phyloP scores from a whole-genome alignment of 2,797 vertebrate species.

The Epinephelus malabaricus region DNA sequence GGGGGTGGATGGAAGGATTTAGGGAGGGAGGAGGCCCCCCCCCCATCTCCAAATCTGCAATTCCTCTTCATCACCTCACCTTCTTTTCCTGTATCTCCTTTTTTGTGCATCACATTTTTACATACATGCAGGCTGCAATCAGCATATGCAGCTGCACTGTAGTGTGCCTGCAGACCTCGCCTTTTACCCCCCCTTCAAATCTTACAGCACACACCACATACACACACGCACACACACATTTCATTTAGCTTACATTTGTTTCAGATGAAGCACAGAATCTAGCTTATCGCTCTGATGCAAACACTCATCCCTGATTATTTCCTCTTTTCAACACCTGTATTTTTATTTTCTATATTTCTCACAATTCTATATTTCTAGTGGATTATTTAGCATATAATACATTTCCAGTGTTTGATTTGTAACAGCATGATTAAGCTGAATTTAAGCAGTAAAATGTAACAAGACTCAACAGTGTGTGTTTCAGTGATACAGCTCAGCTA shows the following conservation, averaged over 20 bases:
- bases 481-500: background rate
- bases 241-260: slow-evolving; percentile 33
- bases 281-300: background rate
- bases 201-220: slow-evolving; percentile 6
- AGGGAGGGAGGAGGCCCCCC: background rate
- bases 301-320: background rate
- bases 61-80: slow-evolving; percentile 58
- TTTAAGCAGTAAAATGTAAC: slow-evolving; percentile 1
- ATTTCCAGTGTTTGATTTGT: background rate
- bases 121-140: slow-evolving; percentile 44
- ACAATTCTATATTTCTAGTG: slow-evolving; percentile 8
- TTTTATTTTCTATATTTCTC: background rate
- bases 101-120: slow-evolving; percentile 48
- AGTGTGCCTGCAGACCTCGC: slow-evolving; percentile 24
- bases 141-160: slow-evolving; percentile 34
- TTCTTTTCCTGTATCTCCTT: slow-evolving; percentile 18
- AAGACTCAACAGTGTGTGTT: slow-evolving; percentile 5
- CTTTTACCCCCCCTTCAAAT: slow-evolving; percentile 10
- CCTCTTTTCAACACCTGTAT: background rate
- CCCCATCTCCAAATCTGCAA: slow-evolving; percentile 9
- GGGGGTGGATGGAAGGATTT: background rate
- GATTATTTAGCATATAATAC: background rate
- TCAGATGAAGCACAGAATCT: slow-evolving; percentile 9
- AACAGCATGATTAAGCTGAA: background rate
- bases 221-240: slow-evolving; percentile 17